Conservation (phyloP, 2,113 vertebrate species). For the Camelus bactrianus region DNA sequence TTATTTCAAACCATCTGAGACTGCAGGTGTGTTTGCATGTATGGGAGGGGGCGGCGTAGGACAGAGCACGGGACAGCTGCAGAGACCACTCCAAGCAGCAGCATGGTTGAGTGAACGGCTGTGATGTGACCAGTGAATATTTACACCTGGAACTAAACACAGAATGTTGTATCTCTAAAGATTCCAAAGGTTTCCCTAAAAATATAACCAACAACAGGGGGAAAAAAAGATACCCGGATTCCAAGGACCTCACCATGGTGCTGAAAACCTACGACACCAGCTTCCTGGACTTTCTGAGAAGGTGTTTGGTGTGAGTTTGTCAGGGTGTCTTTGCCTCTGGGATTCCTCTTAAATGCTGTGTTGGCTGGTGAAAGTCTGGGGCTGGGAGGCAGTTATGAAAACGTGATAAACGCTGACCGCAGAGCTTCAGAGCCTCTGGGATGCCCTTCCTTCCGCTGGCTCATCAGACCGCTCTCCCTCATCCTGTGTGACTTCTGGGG, state of each 20-base stretch:
- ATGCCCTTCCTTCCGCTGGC: not conserved
- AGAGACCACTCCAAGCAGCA: not conserved
- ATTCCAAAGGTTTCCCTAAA: slow-evolving; percentile 95
- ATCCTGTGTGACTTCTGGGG: not conserved
- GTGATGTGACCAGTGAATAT: not conserved
- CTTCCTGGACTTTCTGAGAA: slow-evolving; percentile 95
- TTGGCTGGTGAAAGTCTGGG: not conserved
- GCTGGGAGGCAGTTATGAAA: not conserved
- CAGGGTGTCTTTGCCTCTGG: not conserved
- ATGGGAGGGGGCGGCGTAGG: accelerated
- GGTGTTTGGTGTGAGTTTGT: slow-evolving; percentile 92
- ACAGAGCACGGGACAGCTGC: not conserved
- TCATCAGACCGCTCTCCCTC: not conserved
- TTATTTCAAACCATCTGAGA: not conserved
- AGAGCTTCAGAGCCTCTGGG: not conserved
- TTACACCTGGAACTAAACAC: slow-evolving; percentile 66
- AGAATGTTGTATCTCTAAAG: slow-evolving; percentile 85
- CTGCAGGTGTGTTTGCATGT: not conserved
- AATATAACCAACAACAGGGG: slow-evolving; percentile 94
- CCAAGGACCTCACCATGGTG: slow-evolving; percentile 91
- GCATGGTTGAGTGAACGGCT: not conserved
- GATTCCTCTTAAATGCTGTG: not conserved
- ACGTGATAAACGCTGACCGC: not conserved
- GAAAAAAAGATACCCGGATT: slow-evolving; percentile 91
- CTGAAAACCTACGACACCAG: slow-evolving; percentile 92